phyloP scores from a whole-genome alignment of 2,797 vertebrate genomes.

The Myotis findleyi region DNA sequence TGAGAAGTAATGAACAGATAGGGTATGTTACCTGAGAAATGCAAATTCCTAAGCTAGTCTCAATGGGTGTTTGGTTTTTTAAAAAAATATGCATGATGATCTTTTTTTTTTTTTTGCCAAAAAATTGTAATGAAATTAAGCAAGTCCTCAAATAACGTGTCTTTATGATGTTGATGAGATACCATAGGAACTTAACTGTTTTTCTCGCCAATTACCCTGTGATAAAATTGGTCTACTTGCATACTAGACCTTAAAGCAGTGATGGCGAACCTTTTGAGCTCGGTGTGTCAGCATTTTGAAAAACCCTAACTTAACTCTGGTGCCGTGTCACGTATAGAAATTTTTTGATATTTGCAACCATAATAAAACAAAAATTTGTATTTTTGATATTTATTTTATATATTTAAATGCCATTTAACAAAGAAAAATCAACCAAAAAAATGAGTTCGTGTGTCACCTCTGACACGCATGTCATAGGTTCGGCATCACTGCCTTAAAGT shows the following conservation, averaged over 20 bases:
- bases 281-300: no score
- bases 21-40: not conserved
- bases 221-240: not conserved
- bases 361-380: no score
- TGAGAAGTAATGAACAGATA: not conserved
- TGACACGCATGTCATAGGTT: no score
- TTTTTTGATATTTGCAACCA: no score
- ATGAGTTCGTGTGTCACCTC: no score
- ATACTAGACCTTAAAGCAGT: not conserved
- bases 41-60: not conserved
- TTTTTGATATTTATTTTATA: no score
- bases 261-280: no score
- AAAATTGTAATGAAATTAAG: slow-evolving; percentile 29
- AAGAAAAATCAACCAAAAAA: no score
- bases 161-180: not conserved
- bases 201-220: not conserved
- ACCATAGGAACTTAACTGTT: not conserved
- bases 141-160: not conserved
- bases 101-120: not conserved
- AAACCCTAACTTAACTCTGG: no score
- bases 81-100: not conserved
- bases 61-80: not conserved
- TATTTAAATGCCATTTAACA: no score
- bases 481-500: not conserved
- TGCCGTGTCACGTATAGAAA: no score